These are phyloP conservation scores for Gobius niger DNA, from an alignment of 2,113 vertebrate genomes.

Conservation along the genomic window DNA sequence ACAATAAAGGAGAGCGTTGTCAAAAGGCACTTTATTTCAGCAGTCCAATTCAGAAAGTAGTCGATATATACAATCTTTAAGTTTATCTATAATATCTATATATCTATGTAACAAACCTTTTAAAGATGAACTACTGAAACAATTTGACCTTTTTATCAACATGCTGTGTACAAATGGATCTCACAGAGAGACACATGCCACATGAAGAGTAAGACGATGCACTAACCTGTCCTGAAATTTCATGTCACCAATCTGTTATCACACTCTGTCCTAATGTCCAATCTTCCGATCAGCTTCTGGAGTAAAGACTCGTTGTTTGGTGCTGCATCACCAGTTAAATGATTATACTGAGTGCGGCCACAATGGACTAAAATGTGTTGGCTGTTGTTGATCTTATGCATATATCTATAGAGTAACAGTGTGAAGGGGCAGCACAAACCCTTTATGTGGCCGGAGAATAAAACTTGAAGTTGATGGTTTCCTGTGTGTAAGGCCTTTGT, in stretches of 20 bases:
- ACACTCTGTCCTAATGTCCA: conserved; percentile 23
- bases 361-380: conserved; percentile 9
- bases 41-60: neutral
- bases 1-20: neutral
- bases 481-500: conserved; percentile 34
- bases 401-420: neutral
- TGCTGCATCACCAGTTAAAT: neutral
- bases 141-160: neutral
- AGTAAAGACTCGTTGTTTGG: conserved; percentile 37
- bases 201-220: conserved; percentile 22
- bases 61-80: neutral
- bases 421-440: conserved; percentile 8
- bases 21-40: neutral
- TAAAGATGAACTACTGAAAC: neutral
- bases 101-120: neutral
- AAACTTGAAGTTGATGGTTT: conserved; percentile 39
- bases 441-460: conserved; percentile 24
- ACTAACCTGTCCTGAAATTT: conserved; percentile 37
- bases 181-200: neutral
- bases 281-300: conserved; percentile 20
- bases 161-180: neutral
- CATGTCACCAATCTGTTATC: conserved; percentile 20
- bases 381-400: neutral
- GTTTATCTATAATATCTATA: too few species aligned
- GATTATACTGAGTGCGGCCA: conserved; percentile 19